A percentile compares a stretch with the other conserved stretches of the same genome.
Evolutionary conservation across 1,140 invertebrate genomes (phyloP).

Genomic region (Propsilocerus akamusi): DNA sequence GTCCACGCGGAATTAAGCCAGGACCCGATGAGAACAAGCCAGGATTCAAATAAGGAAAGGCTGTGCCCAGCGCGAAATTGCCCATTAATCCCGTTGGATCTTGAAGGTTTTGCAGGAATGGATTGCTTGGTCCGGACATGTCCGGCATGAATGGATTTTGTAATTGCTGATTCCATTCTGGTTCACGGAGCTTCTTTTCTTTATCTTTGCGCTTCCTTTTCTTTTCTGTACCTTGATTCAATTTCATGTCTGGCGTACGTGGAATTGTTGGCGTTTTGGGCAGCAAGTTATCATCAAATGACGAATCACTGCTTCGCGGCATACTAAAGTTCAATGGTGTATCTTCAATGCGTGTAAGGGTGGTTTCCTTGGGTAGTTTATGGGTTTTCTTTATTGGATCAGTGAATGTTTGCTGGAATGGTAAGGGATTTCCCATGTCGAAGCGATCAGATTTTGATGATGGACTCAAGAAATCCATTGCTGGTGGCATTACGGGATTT

Average conservation of each 20-base stretch:
- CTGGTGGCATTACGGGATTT: background rate
- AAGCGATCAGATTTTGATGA: background rate
- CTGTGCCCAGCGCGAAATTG: background rate
- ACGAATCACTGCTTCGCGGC: conserved; percentile 14
- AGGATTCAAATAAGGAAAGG: background rate
- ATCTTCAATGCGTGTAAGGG: conserved; percentile 24
- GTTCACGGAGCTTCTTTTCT: conserved; percentile 30
- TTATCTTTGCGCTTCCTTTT: conserved; percentile 44
- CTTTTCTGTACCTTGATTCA: conserved; percentile 26
- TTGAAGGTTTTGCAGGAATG: background rate
- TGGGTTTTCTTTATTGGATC: background rate
- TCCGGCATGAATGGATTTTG: background rate
- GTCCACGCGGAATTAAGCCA: conserved; percentile 42
- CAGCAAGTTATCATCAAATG: conserved; percentile 33
- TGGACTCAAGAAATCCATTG: background rate
- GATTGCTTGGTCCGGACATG: background rate
- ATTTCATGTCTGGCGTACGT: conserved; percentile 34
- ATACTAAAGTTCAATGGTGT: conserved; percentile 18
- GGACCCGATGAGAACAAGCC: conserved; percentile 33
- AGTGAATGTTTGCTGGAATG: background rate
- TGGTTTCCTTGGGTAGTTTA: conserved; percentile 15
- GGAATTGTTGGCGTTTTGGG: conserved; percentile 32
- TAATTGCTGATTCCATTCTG: background rate
- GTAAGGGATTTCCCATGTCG: background rate
- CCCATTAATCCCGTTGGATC: background rate